These are phyloP conservation scores for Picathartes gymnocephalus DNA, from an alignment of 2,113 vertebrate genomes.

Conservation along the genomic window DNA sequence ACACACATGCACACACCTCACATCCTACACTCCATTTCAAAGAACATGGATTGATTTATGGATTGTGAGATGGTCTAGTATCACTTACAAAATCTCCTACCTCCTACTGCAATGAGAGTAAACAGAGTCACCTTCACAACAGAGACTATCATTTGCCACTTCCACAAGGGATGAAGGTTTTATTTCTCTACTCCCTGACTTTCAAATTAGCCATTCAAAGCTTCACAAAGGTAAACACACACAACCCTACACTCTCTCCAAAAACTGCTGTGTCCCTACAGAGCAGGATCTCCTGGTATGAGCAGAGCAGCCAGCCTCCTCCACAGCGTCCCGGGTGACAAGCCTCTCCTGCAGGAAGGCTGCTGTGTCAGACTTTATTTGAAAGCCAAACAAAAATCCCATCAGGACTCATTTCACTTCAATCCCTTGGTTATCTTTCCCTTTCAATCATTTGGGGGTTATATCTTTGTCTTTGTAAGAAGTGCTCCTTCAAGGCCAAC, in stretches of 20 bases:
- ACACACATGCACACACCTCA: not conserved
- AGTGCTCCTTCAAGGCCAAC: not conserved
- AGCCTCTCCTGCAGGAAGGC: not conserved
- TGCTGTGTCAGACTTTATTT: not conserved
- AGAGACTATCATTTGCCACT: not conserved
- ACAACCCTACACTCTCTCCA: not conserved
- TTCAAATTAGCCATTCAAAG: not conserved
- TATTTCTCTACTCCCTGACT: not conserved
- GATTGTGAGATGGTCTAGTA: not conserved
- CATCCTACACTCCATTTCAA: not conserved
- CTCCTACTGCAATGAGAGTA: not conserved
- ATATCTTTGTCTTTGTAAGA: not conserved
- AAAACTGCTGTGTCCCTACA: not conserved
- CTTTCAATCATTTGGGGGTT: not conserved
- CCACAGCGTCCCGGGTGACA: rapidly evolving
- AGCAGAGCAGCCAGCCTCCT: not conserved
- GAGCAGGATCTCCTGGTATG: rapidly evolving
- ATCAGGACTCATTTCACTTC: not conserved
- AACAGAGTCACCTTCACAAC: not conserved
- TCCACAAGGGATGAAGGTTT: not conserved
- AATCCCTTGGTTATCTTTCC: not conserved
- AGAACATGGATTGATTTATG: not conserved
- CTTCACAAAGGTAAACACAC: not conserved
- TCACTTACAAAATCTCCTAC: not conserved
- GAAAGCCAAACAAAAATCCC: not conserved